phyloP scores from a whole-genome alignment of 2,113 vertebrate species.

The Cinclus cinclus region DNA sequence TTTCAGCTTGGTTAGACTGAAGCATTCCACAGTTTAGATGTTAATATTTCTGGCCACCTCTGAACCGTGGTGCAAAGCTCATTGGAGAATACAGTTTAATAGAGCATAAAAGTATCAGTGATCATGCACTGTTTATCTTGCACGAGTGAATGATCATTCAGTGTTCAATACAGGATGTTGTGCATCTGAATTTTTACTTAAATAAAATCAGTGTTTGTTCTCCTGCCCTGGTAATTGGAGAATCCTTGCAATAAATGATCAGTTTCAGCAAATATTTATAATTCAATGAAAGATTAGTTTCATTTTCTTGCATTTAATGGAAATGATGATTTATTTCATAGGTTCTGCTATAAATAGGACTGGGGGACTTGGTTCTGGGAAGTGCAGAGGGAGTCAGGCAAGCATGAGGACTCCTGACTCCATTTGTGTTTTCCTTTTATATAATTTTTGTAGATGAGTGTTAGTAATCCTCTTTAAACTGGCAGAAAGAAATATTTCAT shows the following conservation, averaged over 20 bases:
- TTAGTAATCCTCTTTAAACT: not conserved
- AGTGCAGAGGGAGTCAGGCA: not conserved
- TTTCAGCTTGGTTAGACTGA: not conserved
- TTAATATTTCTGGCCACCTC: not conserved
- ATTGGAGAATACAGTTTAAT: not conserved
- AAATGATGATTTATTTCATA: not conserved
- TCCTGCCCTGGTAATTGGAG: not conserved
- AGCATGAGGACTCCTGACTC: not conserved
- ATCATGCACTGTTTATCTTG: not conserved
- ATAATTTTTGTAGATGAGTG: not conserved
- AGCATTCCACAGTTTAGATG: not conserved
- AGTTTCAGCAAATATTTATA: not conserved
- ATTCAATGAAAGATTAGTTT: not conserved
- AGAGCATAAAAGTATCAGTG: not conserved
- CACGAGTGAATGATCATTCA: not conserved
- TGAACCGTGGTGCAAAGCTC: not conserved
- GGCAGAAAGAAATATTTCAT: not conserved
- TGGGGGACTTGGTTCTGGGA: not conserved
- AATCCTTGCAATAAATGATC: not conserved
- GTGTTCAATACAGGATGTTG: not conserved
- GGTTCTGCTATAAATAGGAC: not conserved
- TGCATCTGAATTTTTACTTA: not conserved
- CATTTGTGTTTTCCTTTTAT: not conserved
- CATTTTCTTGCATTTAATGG: not conserved
- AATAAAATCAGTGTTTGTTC: not conserved